phyloP scores from a whole-genome alignment of 2,888 invertebrate species.

The Scelioninae gen. 1 region DNA sequence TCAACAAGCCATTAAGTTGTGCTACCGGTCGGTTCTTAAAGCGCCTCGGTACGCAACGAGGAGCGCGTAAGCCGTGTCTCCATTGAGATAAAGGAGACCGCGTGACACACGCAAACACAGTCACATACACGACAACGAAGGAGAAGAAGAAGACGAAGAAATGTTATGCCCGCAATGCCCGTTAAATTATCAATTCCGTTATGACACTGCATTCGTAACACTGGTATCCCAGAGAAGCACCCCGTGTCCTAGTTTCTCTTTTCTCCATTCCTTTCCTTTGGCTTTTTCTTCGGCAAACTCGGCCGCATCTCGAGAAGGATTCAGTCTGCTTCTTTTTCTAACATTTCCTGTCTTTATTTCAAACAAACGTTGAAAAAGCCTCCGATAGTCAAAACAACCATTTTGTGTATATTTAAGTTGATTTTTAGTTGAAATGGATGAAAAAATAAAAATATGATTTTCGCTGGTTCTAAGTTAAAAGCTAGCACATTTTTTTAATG shows the following conservation, averaged over 20 bases:
- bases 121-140: slow-evolving; percentile 60
- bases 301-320: slow-evolving; percentile 36
- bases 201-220: slow-evolving; percentile 83
- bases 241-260: slow-evolving; percentile 76
- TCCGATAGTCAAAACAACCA: no score
- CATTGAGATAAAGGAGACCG: slow-evolving; percentile 82
- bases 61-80: slow-evolving; percentile 73
- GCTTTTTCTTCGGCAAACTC: slow-evolving; percentile 64
- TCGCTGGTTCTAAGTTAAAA: no score
- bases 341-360: background rate
- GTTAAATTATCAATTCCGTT: slow-evolving; percentile 84
- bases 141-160: slow-evolving; percentile 72
- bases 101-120: slow-evolving; percentile 72
- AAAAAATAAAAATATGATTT: no score
- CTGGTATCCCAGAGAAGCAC: slow-evolving; percentile 74
- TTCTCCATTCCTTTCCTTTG: slow-evolving; percentile 68
- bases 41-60: slow-evolving; percentile 37
- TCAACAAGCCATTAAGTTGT: slow-evolving; percentile 48
- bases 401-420: no score
- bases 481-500: no score
- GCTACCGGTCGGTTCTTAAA: slow-evolving; percentile 24
- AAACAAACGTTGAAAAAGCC: background rate
- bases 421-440: no score
- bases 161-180: slow-evolving; percentile 79
- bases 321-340: slow-evolving; percentile 39